Evolutionary conservation across 2,797 vertebrate species (phyloP), one percentile per base, ranked within the genome.

Genomic region (Catostomus latipinnis): DNA sequence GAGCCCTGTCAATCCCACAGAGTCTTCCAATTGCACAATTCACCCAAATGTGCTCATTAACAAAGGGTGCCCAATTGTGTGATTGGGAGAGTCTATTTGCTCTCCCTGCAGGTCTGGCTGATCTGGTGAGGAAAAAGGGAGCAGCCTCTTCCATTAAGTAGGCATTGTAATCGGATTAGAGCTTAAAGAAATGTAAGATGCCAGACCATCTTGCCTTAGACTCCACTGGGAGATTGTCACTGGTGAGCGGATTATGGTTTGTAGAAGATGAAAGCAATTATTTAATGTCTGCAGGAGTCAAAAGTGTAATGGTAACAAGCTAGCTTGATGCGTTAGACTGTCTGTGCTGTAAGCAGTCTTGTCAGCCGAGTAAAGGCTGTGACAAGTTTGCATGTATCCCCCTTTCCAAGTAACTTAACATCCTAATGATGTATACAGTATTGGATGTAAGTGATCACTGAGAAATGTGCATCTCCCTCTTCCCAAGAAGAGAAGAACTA

Each of bases 211-310:
- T 62, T 84, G 76, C 60, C 74, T 72, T 76, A 56, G 70, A 67
- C 69, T 76, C 62, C 86, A 85, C 87, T 80, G 81, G 87, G 84
- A 87, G 86, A 86, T 88, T 81, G 85, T 80, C 78, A 58, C 83
- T 86, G 86, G 90, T 91, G 87, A 88, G 84, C 71, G 88, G 87
- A 88, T 91, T 89, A 86, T 46, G 68, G 80, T 85, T 86, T 83
- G 71, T 60, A 65, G 73, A 78, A 84, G 79, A 88, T 87, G 82
- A 90, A 88, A 90, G 84, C 83, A 89, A 87, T 90, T 88, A 87
- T 88, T 84, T 79, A 82, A 86, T 82, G 81, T 85, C 81, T 81
- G 82, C 80, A 63, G 82, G 81, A 81, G 81, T 87, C 81, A 62
- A 45, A 78, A 85, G 76, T 80, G 74, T 82, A 72, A 75, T 83